Evolutionary conservation across 2,888 invertebrate species (phyloP), one percentile per base, ranked within the genome.

Genomic region (Sinopyrophorus schimmeli): DNA sequence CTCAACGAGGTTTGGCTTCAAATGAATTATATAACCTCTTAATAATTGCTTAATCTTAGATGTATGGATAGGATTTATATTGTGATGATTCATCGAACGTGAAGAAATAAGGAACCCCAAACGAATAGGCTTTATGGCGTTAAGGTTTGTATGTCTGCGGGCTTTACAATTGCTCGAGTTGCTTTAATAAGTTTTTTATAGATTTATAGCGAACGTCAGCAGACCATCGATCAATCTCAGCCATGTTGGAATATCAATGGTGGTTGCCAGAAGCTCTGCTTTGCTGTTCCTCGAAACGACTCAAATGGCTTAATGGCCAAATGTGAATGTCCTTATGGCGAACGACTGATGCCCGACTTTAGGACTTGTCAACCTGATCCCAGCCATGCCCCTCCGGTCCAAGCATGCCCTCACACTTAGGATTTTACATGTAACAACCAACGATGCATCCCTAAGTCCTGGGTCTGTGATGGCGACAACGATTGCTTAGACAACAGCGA

Each of bases 391-490:
- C 92, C 92, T 0, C 89, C 92, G 0, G 81, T 90, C 0, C 87
- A 90, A 61, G 87, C 92, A 0, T 96, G 96, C 66, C 90, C 92
- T 0, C 92, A 92, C 65, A 80, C 86, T 1, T 92, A 92, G 87
- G 92, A 95, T 75, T 96, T 96, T 69, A 92, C 92, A 0, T 97
- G 97, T 69, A 84, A 86, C 62, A 95, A 95, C 72, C 92, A 93
- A 68, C 76, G 91, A 16, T 94, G 93, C 67, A 91, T 95, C 38
- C 92, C 93, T 0, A 91, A 91, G 69, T 89, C 90, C 5, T 96
- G 95, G 95, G 87, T 93, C 1, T 96, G 96, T 69, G 95, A 96
- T 68, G 95, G 94, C 0, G 96, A 96, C 63, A 91, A 96, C 66
- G 96, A 97, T 69, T 97, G 97, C 64, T 76, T 95, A 61, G 96